Evolutionary conservation across 2,113 vertebrate species (phyloP).

Genomic region (Oncorhynchus clarkii): DNA sequence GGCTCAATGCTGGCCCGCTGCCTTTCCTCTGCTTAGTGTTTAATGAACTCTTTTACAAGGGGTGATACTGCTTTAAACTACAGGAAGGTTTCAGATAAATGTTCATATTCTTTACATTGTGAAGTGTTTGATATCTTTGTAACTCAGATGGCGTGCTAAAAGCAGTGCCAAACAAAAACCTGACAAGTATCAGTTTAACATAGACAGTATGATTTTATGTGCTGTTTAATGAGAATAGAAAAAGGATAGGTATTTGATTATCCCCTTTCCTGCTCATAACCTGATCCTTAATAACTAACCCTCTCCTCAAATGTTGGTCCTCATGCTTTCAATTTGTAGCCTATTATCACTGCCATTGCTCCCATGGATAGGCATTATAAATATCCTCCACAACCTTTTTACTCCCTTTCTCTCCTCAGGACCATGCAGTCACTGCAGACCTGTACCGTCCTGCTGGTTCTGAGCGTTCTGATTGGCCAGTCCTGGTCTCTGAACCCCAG

Average conservation of each 20-base stretch:
- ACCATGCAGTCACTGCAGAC: conserved; percentile 58
- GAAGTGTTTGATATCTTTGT: conserved; percentile 7
- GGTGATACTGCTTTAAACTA: conserved; percentile 25
- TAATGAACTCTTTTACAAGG: conserved; percentile 56
- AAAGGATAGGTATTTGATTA: too few species aligned
- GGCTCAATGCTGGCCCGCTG: conserved; percentile 35
- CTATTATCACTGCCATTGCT: too few species aligned
- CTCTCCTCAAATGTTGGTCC: too few species aligned
- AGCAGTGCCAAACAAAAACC: too few species aligned
- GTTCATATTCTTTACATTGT: conserved; percentile 7
- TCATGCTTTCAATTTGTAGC: too few species aligned
- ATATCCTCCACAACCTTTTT: conserved; percentile 1
- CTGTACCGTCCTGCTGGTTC: conserved; percentile 53
- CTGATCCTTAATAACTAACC: too few species aligned
- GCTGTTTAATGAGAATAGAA: too few species aligned
- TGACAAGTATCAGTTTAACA: too few species aligned
- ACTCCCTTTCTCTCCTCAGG: conserved; percentile 35
- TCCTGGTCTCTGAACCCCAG: conserved; percentile 71
- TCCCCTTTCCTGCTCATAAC: too few species aligned
- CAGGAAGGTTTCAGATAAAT: conserved; percentile 11
- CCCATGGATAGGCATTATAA: not conserved
- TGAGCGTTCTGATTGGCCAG: conserved; percentile 54
- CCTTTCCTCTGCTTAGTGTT: conserved; percentile 41
- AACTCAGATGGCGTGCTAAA: too few species aligned
- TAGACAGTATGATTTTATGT: too few species aligned